Percentiles rank a stretch among this genome's conserved stretches.
Conservation (phyloP, 2,797 vertebrate species). For the Semaprochilodus insignis region DNA sequence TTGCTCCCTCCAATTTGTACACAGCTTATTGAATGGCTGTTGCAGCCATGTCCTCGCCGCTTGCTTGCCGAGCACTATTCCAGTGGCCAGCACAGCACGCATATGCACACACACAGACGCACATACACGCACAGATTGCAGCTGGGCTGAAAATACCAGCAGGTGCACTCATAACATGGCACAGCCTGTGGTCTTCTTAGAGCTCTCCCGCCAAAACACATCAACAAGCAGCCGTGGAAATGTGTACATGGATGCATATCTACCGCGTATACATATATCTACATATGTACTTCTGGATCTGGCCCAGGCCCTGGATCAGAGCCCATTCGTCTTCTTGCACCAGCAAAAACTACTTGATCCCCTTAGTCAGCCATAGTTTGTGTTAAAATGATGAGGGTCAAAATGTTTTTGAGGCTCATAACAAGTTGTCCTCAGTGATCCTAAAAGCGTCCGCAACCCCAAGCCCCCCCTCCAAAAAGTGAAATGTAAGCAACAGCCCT, state of each 20-base stretch:
- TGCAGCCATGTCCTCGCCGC: slow-evolving; percentile 69
- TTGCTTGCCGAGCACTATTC: slow-evolving; percentile 66
- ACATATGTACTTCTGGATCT: slow-evolving; percentile 30
- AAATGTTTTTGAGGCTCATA: slow-evolving; percentile 50
- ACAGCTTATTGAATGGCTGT: slow-evolving; percentile 76
- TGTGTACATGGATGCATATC: not conserved
- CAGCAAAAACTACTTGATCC: slow-evolving; percentile 34
- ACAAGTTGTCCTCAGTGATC: slow-evolving; percentile 45
- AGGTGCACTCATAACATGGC: slow-evolving; percentile 43
- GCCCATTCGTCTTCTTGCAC: slow-evolving; percentile 16
- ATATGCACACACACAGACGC: slow-evolving; percentile 22
- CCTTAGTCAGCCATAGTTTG: slow-evolving; percentile 39
- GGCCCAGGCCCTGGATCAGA: not conserved
- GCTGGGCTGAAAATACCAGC: slow-evolving; percentile 31
- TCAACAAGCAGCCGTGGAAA: not conserved
- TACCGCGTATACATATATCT: slow-evolving; percentile 6
- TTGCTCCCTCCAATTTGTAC: slow-evolving; percentile 82
- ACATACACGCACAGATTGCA: slow-evolving; percentile 21
- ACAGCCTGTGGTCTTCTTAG: slow-evolving; percentile 10
- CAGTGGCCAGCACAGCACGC: slow-evolving; percentile 52
- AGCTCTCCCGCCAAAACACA: slow-evolving; percentile 13
- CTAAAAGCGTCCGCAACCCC: slow-evolving; percentile 45
- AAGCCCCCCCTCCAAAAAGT: slow-evolving; percentile 65
- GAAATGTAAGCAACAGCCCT: slow-evolving; percentile 80
- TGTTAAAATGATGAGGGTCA: slow-evolving; percentile 54